Conservation (phyloP, 2,113 vertebrate genomes). For the Crypturellus undulatus region DNA sequence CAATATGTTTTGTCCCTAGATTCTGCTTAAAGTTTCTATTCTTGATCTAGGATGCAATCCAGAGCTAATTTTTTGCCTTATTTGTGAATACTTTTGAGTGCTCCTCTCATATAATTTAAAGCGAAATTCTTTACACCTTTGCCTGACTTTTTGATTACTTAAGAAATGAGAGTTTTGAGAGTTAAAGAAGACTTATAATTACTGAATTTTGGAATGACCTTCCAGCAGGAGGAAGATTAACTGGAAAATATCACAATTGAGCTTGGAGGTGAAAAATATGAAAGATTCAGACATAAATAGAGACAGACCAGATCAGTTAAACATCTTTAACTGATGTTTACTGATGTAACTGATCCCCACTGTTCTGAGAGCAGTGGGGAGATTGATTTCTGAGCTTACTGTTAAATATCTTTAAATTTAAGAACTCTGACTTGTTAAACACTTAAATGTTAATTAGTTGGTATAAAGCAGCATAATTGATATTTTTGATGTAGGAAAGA, state of each 20-base stretch:
- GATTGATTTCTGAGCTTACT: background rate
- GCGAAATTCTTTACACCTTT: slow-evolving; percentile 25
- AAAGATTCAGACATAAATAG: background rate
- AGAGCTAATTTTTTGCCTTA: slow-evolving; percentile 36
- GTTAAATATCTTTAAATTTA: background rate
- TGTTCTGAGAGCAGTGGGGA: background rate
- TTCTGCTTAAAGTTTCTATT: slow-evolving; percentile 38
- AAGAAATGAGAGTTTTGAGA: background rate
- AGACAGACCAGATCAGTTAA: background rate
- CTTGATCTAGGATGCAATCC: slow-evolving; percentile 36
- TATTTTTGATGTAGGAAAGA: background rate
- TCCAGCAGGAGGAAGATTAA: background rate
- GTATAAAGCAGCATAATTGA: background rate
- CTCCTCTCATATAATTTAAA: background rate
- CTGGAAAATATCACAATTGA: background rate
- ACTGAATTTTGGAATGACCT: background rate
- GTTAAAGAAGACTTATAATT: background rate
- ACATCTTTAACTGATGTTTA: no score
- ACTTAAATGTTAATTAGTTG: background rate
- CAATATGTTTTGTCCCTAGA: slow-evolving; percentile 59
- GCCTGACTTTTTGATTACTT: background rate
- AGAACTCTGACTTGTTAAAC: background rate
- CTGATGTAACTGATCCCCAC: no score
- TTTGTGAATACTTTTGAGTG: background rate
- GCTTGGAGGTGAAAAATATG: background rate